Conservation (phyloP, 2,888 invertebrate genomes). For the Hydropsyche betteni region DNA sequence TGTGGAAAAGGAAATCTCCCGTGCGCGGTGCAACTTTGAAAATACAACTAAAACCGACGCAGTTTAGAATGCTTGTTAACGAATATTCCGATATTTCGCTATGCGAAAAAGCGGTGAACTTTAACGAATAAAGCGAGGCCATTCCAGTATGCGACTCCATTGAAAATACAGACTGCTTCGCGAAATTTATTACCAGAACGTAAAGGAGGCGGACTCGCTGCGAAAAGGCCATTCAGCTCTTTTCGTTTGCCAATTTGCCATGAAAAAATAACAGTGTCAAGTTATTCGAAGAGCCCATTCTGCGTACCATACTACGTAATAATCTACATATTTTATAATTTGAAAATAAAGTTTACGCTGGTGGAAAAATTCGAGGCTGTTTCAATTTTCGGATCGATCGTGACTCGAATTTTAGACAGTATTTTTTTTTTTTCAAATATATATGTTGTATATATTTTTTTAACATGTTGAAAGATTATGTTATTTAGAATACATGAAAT, state of each 20-base stretch:
- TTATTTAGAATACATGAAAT: no score
- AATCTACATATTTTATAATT: no score
- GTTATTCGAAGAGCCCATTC: neutral
- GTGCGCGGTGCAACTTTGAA: conserved; percentile 4
- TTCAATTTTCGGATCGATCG: no score
- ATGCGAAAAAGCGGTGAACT: neutral
- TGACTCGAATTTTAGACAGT: no score
- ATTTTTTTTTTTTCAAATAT: no score
- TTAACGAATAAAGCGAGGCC: neutral
- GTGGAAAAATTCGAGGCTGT: no score
- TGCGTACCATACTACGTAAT: no score
- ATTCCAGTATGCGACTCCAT: neutral
- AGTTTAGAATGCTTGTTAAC: neutral
- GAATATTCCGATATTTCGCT: neutral
- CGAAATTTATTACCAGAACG: conserved; percentile 5
- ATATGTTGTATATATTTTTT: no score
- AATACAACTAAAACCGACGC: neutral
- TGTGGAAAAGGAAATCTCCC: neutral
- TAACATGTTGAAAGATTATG: no score
- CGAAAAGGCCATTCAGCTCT: neutral
- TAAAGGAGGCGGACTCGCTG: neutral
- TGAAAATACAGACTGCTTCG: neutral
- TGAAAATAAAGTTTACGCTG: no score
- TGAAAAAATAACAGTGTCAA: conserved; percentile 19
- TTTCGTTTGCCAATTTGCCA: conserved; percentile 2